Evolutionary conservation across 2,888 invertebrate species (phyloP).

Genomic region (Empis stercorea): DNA sequence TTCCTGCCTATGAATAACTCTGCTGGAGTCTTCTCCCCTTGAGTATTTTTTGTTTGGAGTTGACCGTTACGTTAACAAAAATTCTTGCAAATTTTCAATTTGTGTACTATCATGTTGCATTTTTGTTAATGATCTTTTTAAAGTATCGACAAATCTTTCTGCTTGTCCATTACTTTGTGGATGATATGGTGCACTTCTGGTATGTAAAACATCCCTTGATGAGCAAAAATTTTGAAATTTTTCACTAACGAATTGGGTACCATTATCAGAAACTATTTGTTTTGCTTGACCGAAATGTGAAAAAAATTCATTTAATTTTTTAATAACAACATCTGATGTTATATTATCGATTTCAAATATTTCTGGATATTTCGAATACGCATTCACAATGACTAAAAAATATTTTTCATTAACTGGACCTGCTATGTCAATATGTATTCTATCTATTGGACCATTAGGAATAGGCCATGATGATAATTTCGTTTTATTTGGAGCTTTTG

Average conservation of each 20-base stretch:
- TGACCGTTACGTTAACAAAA: background rate
- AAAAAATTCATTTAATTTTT: background rate
- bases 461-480: constrained; percentile 15
- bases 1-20: constrained; percentile 6
- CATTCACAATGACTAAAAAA: constrained; percentile 9
- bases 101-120: background rate
- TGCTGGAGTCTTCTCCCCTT: constrained; percentile 2
- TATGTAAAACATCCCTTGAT: constrained; percentile 11
- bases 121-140: constrained; percentile 10
- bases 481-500: constrained; percentile 19
- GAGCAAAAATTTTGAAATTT: constrained; percentile 11
- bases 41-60: constrained; percentile 1
- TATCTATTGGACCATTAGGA: constrained; percentile 22
- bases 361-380: constrained; percentile 10
- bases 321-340: background rate
- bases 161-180: constrained; percentile 16
- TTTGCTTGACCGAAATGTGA: constrained; percentile 9
- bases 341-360: background rate
- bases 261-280: constrained; percentile 13
- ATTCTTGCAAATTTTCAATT: background rate
- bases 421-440: constrained; percentile 34
- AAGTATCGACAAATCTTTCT: constrained; percentile 16
- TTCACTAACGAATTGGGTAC: constrained; percentile 6
- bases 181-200: constrained; percentile 13
- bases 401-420: constrained; percentile 19